Conservation (phyloP, 2,113 vertebrate species). For the Brachyistius frenatus region DNA sequence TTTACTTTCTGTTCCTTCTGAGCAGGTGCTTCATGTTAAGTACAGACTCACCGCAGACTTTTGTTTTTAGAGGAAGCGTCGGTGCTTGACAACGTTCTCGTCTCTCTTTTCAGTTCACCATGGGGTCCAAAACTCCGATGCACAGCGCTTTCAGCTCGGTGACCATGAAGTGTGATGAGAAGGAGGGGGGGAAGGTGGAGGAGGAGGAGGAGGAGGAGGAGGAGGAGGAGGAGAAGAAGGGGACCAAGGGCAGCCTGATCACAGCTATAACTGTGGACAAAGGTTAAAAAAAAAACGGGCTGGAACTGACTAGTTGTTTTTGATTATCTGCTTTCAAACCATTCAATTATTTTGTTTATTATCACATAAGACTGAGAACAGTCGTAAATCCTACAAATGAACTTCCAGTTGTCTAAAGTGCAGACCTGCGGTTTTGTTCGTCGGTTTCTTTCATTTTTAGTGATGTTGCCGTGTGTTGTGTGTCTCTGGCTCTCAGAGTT, state of each 20-base stretch:
- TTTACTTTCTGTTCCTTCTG: too few relatives aligned
- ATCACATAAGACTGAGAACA: too few relatives aligned
- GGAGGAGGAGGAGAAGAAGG: not conserved
- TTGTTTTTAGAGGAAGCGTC: not conserved
- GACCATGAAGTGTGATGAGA: rapidly evolving
- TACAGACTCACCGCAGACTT: not conserved
- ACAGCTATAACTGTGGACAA: constrained; percentile 69
- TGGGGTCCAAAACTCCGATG: not conserved
- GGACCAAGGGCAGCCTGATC: constrained; percentile 9
- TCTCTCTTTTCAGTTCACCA: constrained; percentile 57
- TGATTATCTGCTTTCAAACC: too few relatives aligned
- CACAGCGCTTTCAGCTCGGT: constrained; percentile 2
- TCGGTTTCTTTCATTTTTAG: too few relatives aligned
- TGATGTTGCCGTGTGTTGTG: not conserved
- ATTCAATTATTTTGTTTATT: too few relatives aligned
- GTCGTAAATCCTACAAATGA: too few relatives aligned
- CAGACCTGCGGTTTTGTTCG: too few relatives aligned
- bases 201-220: not conserved
- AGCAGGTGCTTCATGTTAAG: too few relatives aligned
- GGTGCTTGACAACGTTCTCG: not conserved
- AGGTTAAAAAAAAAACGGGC: constrained; percentile 39
- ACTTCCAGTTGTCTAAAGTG: too few relatives aligned
- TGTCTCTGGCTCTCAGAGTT: constrained; percentile 68
- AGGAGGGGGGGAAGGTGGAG: not conserved
- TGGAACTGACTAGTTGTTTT: too few relatives aligned